Evolutionary conservation across 2,888 invertebrate species (phyloP), one percentile per base, ranked within the genome.

Genomic region (Thelaira solivaga): DNA sequence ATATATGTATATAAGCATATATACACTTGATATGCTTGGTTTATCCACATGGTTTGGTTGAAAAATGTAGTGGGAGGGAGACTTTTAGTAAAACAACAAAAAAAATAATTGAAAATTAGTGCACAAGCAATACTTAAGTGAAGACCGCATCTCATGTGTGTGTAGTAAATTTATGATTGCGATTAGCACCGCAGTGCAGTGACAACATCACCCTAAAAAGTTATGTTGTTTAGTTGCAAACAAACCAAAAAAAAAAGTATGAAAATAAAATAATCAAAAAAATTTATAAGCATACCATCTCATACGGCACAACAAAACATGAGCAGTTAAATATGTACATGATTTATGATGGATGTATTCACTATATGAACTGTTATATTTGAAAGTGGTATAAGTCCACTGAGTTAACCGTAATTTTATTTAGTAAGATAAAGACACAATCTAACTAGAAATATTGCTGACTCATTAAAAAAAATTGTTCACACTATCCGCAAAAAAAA

Each of bases 201-300:
- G 77, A 68, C 73, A 77, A 73, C 77, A 73, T 77, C 77, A 73
- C 73, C 77, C 77, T 57, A 64, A 72, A 39, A 65, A 67, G n/a
- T 43, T 47, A 65, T 73, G 73, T 55, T 68, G 67, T 64, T 51
- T 55, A 16, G 53, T n/a, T 47, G 64, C 76, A 76, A 43, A 11
- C 29, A 73, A 47, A 22, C 6, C 22, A 36, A 34, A 41, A 26
- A 43, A 47, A 36, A 26, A 20, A 18, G 2, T 47, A 41, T 2
- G 39, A 49, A 51, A 53, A 24, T 11, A 41, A 10, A 39, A 41
- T n/a, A 41, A 43, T 8, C 5, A 20, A 20, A 31, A 20, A 13
- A 47, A 34, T 4, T 20, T 47, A 22, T 7, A 51, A 5, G 16
- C 43, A 26, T 53, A 68, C 34, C 45, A 74, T 61, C 57, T n/a